phyloP scores from a whole-genome alignment of 2,113 vertebrate species.

The Crotalus tigris region DNA sequence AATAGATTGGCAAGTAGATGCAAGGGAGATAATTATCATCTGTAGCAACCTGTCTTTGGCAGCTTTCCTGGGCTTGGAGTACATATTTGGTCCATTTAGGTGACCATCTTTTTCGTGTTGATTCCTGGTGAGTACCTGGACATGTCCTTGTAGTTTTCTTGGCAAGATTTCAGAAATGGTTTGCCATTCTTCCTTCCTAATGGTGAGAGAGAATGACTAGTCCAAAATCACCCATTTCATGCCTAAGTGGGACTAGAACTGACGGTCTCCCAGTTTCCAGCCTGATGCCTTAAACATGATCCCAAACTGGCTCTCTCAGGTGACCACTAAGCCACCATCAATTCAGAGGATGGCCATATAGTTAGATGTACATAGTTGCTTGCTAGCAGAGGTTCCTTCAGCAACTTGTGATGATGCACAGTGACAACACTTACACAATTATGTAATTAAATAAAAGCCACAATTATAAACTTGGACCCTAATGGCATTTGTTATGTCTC shows the following conservation, averaged over 20 bases:
- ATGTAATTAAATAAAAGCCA: not conserved
- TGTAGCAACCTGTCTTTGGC: not conserved
- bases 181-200: not conserved
- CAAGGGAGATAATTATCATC: not conserved
- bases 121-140: not conserved
- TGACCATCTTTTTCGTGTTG: not conserved
- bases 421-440: not conserved
- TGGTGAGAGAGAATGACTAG: not conserved
- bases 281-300: not conserved
- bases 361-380: not conserved
- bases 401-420: not conserved
- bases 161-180: not conserved
- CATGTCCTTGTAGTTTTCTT: not conserved
- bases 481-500: not conserved
- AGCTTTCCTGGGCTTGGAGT: not conserved
- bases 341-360: not conserved
- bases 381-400: not conserved
- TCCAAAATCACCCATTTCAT: not conserved
- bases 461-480: not conserved
- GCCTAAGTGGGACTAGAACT: not conserved
- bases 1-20: not conserved
- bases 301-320: not conserved
- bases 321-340: not conserved
- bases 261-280: not conserved
- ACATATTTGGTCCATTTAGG: not conserved